phyloP scores from a whole-genome alignment of 2,888 invertebrate species.

The Hydropsyche betteni region DNA sequence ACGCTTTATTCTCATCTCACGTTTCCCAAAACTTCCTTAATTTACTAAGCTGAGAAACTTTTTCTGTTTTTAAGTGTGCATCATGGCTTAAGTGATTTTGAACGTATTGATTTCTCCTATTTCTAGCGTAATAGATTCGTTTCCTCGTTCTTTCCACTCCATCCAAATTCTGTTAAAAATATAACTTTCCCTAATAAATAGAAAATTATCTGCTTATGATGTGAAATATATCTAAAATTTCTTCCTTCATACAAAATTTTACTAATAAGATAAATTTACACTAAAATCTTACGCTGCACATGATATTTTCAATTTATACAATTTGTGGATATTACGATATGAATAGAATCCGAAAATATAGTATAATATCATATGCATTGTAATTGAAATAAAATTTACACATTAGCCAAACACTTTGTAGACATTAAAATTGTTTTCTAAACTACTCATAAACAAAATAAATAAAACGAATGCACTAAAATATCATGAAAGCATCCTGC shows the following conservation, averaged over 20 bases:
- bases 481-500: not conserved
- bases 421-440: conserved; percentile 6
- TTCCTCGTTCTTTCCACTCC: conserved; percentile 39
- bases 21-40: conserved; percentile 47
- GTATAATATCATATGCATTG: conserved; percentile 1
- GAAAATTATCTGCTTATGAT: conserved; percentile 44
- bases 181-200: conserved; percentile 36
- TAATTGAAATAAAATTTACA: conserved; percentile 7
- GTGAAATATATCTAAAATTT: conserved; percentile 43
- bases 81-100: conserved; percentile 51
- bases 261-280: conserved; percentile 30
- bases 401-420: conserved; percentile 26
- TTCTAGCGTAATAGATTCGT: conserved; percentile 37
- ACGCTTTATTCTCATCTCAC: conserved; percentile 49
- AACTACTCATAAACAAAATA: conserved; percentile 23
- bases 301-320: not conserved
- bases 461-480: conserved; percentile 1
- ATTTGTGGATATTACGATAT: not conserved
- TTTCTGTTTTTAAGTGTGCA: conserved; percentile 45
- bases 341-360: no score
- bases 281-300: conserved; percentile 26
- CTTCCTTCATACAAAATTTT: conserved; percentile 25
- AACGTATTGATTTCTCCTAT: conserved; percentile 47
- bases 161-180: conserved; percentile 22
- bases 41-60: conserved; percentile 29